Evolutionary conservation across 2,797 vertebrate genomes (phyloP), one percentile per base, ranked within the genome.

Genomic region (Eremophila alpestris): DNA sequence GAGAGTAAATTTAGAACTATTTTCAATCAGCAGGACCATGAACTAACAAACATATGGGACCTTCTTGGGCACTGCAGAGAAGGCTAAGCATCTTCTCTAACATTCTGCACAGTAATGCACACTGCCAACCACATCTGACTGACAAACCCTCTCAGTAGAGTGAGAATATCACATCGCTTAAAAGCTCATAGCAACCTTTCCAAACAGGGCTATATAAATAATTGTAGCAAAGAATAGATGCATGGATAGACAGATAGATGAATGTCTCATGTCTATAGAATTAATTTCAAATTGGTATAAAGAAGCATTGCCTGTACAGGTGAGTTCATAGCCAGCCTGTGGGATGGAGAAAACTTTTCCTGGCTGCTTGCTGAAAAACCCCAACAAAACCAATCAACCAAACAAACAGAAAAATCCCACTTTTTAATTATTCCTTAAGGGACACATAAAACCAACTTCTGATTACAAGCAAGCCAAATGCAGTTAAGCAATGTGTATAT

Each of bases 341-440:
- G 10, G 40, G 30, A 76, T 15, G 20, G 18, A 74, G 29, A 73
- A 74, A 79, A 83, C 7, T 87, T 81, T 38, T 73, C 9, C 20
- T 81, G 89, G 54, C 21, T 64, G 6, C 23, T 78, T 81, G 38
- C n/a, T 71, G n/a, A 81, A 76, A 81, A 40, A 5, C 2, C 1
- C 1, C 4, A 10, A 56, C 30, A 16, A 63, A 81, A 79, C 10
- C 5, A 83, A 60, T n/a, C 40, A 82, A 48, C 3, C 23, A 75
- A 79, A 0, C 21, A 75, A 88, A 15, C 3, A n/a, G 19, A 62
- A 45, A 62, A 17, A 0, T 0, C 1, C 2, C 14, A 45, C 17
- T 34, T 87, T 94, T 87, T 73, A 43, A 75, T 88, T 87, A 73
- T 76, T 89, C n/a, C 30, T 90, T 79, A 46, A 90, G 77, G 60